phyloP scores from a whole-genome alignment of 37 sponge, comb jelly and placozoan genomes.

The Bolinopsis microptera region DNA sequence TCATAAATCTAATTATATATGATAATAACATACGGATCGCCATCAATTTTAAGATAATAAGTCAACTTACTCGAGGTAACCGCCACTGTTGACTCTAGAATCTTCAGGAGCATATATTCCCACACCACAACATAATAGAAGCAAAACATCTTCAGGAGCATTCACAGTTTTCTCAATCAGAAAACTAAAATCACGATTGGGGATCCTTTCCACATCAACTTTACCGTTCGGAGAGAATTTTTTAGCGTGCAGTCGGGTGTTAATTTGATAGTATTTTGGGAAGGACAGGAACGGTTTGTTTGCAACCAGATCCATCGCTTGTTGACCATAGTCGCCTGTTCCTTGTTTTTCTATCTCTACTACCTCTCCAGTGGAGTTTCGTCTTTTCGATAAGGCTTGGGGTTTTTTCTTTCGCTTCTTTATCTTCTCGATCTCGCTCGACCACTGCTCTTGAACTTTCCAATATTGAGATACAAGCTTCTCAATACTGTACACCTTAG shows the following conservation, averaged over 20 bases:
- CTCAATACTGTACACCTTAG: not conserved
- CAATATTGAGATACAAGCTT: slow-evolving; percentile 32
- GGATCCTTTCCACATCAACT: not conserved
- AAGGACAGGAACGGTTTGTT: slow-evolving; percentile 55
- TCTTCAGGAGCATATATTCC: slow-evolving; percentile 49
- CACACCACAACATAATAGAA: slow-evolving; percentile 54
- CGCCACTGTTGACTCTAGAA: not conserved
- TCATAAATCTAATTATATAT: too few species aligned
- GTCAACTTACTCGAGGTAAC: slow-evolving; percentile 54
- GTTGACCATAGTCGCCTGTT: not conserved
- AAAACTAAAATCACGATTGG: not conserved
- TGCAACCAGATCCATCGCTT: slow-evolving; percentile 3
- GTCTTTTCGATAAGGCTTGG: not conserved
- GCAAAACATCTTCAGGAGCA: not conserved
- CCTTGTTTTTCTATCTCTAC: not conserved
- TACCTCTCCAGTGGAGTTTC: not conserved
- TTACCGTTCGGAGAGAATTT: slow-evolving; percentile 5
- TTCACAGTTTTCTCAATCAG: not conserved
- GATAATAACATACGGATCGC: too few species aligned
- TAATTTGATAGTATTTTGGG: slow-evolving; percentile 46
- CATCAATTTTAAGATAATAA: too few species aligned
- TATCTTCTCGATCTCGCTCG: slow-evolving; percentile 45
- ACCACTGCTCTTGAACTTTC: slow-evolving; percentile 42
- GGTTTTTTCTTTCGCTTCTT: slow-evolving; percentile 19
- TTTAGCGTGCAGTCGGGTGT: slow-evolving; percentile 42